Evolutionary conservation across 2,113 vertebrate species (phyloP).

Genomic region (Myocastor coypus): DNA sequence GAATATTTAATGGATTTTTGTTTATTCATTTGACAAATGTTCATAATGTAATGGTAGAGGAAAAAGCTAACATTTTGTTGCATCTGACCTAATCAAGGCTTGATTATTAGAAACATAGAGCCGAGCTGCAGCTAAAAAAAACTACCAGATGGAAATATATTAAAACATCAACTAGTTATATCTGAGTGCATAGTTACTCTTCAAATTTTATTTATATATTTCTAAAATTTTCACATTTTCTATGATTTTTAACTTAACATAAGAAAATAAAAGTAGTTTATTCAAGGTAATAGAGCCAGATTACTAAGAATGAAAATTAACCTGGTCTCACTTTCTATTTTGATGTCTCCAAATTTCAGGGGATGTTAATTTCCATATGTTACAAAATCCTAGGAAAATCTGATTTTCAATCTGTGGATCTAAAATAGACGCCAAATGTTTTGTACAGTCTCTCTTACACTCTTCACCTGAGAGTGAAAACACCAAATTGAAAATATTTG

Average conservation of each 20-base stretch:
- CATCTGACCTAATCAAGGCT: not conserved
- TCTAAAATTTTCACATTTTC: slow-evolving; percentile 45
- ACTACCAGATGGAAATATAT: not conserved
- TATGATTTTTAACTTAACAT: slow-evolving; percentile 53
- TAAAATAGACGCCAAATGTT: slow-evolving; percentile 68
- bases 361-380: slow-evolving; percentile 73
- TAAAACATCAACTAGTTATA: slow-evolving; percentile 61
- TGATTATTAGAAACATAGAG: slow-evolving; percentile 5
- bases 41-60: slow-evolving; percentile 31
- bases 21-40: slow-evolving; percentile 53
- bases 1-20: slow-evolving; percentile 63
- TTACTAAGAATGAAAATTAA: slow-evolving; percentile 79
- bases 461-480: slow-evolving; percentile 77
- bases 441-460: slow-evolving; percentile 77
- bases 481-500: slow-evolving; percentile 85
- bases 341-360: slow-evolving; percentile 73
- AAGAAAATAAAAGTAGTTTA: slow-evolving; percentile 67
- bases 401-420: slow-evolving; percentile 71
- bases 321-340: slow-evolving; percentile 78
- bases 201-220: slow-evolving; percentile 61
- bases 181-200: not conserved
- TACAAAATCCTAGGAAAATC: slow-evolving; percentile 64
- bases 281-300: slow-evolving; percentile 79
- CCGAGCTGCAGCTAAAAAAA: slow-evolving; percentile 2
- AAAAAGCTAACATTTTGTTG: slow-evolving; percentile 46